Base-by-base conservation (phyloP, 2,888 invertebrate species). In the Eupithecia tripunctaria region DNA sequence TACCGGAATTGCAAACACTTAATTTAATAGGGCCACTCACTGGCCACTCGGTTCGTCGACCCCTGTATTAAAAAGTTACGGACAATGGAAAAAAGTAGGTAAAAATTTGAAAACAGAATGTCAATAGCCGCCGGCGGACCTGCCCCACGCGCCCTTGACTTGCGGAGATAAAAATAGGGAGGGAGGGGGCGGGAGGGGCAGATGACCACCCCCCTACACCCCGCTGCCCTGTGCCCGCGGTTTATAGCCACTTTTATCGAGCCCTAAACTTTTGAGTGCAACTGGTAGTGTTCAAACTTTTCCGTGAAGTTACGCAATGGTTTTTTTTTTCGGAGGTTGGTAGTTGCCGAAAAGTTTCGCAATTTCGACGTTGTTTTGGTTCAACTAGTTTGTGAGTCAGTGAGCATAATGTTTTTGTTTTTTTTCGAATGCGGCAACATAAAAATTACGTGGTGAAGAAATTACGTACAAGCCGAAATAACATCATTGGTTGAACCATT, bases 131-230 rank as follows among this genome's bases (percentile, higher is more conserved):
- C 90, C 91, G 88, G 90, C 88, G 92, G 90, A 94, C 94, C 94
- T 94, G 92, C 94, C 94, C 90, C 93, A 94, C 91, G 91, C 92
- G 93, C 92, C 94, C 94, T 93, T 94, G 93, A 92, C 91, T 94
- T 93, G 92, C 85, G 88, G 86, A 91, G 94, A 93, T 93, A 92
- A 92, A 91, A 91, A 91, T 89, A 90, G 79, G 76, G 75, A 60
- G 72, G 72, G 67, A 71, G 79, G 76, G 90, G 89, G 92, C 38
- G 91, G 68, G 70, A 78, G 76, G 90, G 89, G 92, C 64, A 91
- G 91, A 91, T 93, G 92, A 93, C 92, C 93, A 90, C 82, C 64
- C 64, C 64, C 64, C 64, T 90, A 82, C 84, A 83, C 81, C 80
- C 76, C 81, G 81, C 85, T 86, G 88, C 85, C 88, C 88, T 85